Evolutionary conservation across 1,140 invertebrate species (phyloP).

Genomic region (Pachypsylla venusta): DNA sequence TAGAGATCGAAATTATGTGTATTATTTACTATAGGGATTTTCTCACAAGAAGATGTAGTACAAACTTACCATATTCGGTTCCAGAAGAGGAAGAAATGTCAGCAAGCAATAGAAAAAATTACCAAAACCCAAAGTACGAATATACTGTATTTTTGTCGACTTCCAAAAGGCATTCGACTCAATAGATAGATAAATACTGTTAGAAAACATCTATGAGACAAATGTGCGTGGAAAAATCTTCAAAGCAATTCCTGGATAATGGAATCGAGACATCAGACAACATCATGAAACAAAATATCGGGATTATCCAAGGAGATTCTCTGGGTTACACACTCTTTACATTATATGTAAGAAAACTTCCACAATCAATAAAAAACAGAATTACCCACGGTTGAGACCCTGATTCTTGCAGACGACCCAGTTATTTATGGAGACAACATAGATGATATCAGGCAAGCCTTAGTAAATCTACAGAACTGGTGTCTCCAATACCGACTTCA

Average conservation of each 20-base stretch:
- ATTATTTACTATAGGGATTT: too few species aligned
- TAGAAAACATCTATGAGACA: not conserved
- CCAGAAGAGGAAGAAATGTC: not conserved
- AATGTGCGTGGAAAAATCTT: not conserved
- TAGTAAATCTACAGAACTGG: not conserved
- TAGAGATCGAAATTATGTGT: too few species aligned
- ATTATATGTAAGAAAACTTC: not conserved
- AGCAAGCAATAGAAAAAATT: constrained; percentile 8
- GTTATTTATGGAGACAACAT: not conserved
- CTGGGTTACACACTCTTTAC: not conserved
- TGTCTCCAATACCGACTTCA: not conserved
- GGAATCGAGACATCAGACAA: not conserved
- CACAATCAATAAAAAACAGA: not conserved
- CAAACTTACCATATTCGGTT: too few species aligned
- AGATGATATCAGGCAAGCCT: not conserved
- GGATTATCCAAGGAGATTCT: constrained; percentile 9
- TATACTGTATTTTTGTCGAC: not conserved
- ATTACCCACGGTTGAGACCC: not conserved
- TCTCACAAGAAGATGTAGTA: too few species aligned
- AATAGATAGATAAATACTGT: not conserved
- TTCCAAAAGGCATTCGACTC: constrained; percentile 7
- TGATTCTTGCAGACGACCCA: not conserved
- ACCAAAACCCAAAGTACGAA: not conserved
- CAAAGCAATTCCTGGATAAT: constrained; percentile 7
- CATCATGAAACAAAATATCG: constrained; percentile 5